These are phyloP conservation scores for Mus pahari DNA, from an alignment of 2,113 vertebrate species.

Conservation along the genomic window DNA sequence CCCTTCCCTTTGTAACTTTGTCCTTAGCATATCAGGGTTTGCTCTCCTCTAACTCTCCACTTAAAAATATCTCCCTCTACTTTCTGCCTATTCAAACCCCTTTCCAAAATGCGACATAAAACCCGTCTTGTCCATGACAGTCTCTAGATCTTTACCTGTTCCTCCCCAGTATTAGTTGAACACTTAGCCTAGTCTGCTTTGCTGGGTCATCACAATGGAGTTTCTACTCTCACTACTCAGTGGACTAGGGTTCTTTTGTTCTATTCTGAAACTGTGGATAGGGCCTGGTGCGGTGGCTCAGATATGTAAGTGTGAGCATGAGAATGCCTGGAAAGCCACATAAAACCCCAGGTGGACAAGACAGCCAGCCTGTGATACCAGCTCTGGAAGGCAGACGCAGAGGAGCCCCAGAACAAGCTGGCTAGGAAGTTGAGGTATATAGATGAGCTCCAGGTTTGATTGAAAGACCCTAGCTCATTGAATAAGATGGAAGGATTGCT, in stretches of 20 bases:
- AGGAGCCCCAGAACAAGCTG: neutral
- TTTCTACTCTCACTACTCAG: neutral
- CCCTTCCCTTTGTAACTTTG: neutral
- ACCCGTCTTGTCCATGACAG: neutral
- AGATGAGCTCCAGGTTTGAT: neutral
- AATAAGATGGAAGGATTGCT: neutral
- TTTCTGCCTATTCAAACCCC: neutral
- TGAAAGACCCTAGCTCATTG: neutral
- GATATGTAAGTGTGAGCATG: neutral
- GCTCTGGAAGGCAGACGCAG: neutral
- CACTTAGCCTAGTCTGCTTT: neutral
- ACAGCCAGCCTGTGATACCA: neutral
- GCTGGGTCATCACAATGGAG: neutral
- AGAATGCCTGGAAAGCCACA: neutral
- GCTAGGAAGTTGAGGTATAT: neutral
- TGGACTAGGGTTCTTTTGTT: neutral
- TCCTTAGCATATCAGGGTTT: neutral
- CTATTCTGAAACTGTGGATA: neutral
- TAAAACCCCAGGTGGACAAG: neutral
- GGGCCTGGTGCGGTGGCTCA: neutral
- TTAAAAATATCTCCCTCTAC: neutral
- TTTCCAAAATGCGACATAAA: neutral
- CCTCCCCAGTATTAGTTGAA: neutral
- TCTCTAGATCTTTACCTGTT: neutral
- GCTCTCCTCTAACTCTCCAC: neutral